Evolutionary conservation across 2,113 vertebrate genomes (phyloP).

Genomic region (Thunnus thynnus): DNA sequence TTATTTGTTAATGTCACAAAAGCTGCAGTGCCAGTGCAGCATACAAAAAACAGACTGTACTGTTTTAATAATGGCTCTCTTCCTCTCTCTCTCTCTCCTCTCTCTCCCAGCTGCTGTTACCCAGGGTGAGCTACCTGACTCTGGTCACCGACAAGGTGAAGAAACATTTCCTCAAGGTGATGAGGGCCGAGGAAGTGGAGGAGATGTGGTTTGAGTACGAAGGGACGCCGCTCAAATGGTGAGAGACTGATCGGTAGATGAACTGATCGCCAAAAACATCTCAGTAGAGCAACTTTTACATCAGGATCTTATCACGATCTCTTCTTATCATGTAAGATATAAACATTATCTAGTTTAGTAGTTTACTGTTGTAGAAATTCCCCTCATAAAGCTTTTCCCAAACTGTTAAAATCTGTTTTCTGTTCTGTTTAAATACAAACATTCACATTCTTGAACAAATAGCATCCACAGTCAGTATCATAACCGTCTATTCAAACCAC

Average conservation of each 20-base stretch:
- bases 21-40: not conserved
- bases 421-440: not conserved
- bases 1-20: not conserved
- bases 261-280: no score
- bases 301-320: no score
- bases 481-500: not conserved
- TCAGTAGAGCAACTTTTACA: no score
- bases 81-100: not conserved
- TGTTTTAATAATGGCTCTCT: not conserved
- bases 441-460: not conserved
- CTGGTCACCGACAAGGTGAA: slow-evolving; percentile 99
- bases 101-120: slow-evolving; percentile 90
- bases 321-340: no score
- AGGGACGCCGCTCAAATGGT: slow-evolving; percentile 98
- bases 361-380: no score
- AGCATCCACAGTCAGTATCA: rapidly evolving
- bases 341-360: no score
- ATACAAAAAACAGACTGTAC: not conserved
- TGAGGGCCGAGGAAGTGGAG: slow-evolving; percentile 93
- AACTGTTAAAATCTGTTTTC: no score
- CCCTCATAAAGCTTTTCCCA: no score
- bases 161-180: slow-evolving; percentile 97
- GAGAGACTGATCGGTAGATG: slow-evolving; percentile 27
- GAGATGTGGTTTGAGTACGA: slow-evolving; percentile 99
- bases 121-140: slow-evolving; percentile 96